Percentiles rank a stretch among this genome's conserved stretches.
Evolutionary conservation across 2,888 invertebrate genomes (phyloP).

Genomic region (Thymelicus lineola): DNA sequence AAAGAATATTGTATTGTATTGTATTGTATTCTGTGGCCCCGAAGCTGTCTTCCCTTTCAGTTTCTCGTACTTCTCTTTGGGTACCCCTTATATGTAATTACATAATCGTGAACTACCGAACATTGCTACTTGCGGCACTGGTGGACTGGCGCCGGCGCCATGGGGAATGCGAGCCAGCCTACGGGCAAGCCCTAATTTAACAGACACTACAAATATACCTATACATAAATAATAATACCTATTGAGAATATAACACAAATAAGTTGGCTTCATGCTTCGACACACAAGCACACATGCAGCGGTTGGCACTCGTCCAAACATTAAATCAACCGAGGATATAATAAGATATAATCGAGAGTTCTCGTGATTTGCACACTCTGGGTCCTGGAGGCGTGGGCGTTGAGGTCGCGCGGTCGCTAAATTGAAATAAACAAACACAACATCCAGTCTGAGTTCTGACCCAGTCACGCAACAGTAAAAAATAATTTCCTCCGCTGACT

Average conservation of each 20-base stretch:
- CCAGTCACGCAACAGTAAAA: background rate
- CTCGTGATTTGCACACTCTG: background rate
- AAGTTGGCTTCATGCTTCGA: background rate
- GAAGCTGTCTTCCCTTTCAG: too few relatives aligned
- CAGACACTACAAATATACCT: background rate
- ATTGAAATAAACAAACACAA: background rate
- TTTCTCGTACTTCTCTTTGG: too few relatives aligned
- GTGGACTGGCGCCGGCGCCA: too few relatives aligned
- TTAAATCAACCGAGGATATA: conserved; percentile 11
- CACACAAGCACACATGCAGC: too few relatives aligned
- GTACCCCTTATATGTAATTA: too few relatives aligned
- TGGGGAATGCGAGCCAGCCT: background rate
- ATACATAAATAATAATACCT: background rate
- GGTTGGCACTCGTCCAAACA: conserved; percentile 15
- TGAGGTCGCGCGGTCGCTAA: background rate
- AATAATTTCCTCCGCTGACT: too few relatives aligned
- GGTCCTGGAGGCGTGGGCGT: background rate
- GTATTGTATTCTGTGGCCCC: too few relatives aligned
- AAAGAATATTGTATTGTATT: too few relatives aligned
- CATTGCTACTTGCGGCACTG: too few relatives aligned
- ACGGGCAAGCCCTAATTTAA: background rate
- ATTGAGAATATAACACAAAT: background rate
- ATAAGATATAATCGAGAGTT: conserved; percentile 4
- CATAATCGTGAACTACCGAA: too few relatives aligned
- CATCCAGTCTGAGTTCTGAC: background rate